Percentiles rank a stretch among this genome's conserved stretches.
Evolutionary conservation across 2,113 vertebrate genomes (phyloP).

Genomic region (Ptychochromis oligacanthus): DNA sequence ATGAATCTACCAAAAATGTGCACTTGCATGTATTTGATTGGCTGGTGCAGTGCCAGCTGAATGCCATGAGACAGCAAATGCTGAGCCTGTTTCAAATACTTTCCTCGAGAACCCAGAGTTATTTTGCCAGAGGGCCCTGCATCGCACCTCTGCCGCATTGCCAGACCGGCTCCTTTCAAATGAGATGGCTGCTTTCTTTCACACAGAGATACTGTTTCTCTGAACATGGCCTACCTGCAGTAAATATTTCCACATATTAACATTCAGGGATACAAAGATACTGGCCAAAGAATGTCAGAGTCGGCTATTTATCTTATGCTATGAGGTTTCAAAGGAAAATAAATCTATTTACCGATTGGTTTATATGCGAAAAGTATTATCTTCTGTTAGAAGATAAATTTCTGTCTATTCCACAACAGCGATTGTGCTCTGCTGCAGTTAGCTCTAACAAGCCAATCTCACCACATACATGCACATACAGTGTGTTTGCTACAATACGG

Average conservation of each 20-base stretch:
- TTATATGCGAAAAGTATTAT: background rate
- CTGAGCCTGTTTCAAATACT: background rate
- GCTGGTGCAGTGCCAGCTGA: background rate
- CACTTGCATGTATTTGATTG: background rate
- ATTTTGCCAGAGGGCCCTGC: background rate
- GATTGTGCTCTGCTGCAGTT: background rate
- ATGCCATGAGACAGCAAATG: background rate
- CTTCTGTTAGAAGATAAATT: background rate
- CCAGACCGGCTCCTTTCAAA: background rate
- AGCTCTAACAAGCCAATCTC: background rate
- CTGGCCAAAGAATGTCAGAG: background rate
- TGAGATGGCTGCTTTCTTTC: background rate
- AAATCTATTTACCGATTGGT: background rate
- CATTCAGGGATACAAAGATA: background rate
- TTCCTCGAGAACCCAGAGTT: background rate
- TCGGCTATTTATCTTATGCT: background rate
- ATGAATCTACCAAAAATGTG: background rate
- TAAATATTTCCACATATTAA: slow-evolving; percentile 3
- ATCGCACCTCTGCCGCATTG: background rate
- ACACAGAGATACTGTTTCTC: background rate
- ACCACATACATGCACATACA: background rate
- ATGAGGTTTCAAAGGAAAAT: background rate
- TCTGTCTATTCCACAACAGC: background rate
- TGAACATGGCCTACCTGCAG: background rate
- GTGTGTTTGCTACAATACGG: background rate